Percentiles rank a stretch among this genome's conserved stretches.
Evolutionary conservation across 2,888 invertebrate genomes (phyloP).

Genomic region (Cephus nigrinus): DNA sequence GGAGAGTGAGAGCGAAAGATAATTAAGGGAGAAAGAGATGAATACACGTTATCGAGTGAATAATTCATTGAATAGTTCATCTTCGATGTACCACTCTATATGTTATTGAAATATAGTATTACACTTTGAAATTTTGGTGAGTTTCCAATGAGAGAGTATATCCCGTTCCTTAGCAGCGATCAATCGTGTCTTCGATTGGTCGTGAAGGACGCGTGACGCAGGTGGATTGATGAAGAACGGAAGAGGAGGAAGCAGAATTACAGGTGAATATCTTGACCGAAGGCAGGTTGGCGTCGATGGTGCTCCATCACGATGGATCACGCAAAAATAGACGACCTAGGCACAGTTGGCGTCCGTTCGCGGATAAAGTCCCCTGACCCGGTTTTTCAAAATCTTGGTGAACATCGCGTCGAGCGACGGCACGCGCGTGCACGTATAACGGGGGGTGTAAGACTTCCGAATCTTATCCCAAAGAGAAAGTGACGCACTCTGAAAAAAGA

Average conservation of each 20-base stretch:
- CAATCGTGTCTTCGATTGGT: background rate
- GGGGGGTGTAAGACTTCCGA: background rate
- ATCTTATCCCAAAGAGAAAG: background rate
- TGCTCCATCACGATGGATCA: background rate
- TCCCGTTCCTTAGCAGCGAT: background rate
- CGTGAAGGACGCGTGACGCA: background rate
- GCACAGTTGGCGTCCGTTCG: conserved; percentile 47
- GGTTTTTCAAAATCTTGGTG: background rate
- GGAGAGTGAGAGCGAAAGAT: conserved; percentile 6
- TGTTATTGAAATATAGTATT: conserved; percentile 56
- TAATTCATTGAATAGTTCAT: conserved; percentile 53
- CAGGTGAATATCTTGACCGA: background rate
- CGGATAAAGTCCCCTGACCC: conserved; percentile 21
- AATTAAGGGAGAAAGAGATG: conserved; percentile 16
- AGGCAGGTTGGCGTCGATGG: background rate
- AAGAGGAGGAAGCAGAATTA: background rate
- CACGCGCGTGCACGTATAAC: background rate
- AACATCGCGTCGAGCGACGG: background rate
- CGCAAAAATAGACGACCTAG: conserved; percentile 53
- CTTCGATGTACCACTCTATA: conserved; percentile 59
- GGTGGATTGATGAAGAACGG: too few species aligned
- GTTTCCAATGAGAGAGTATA: background rate
- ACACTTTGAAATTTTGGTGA: conserved; percentile 25
- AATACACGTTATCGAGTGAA: conserved; percentile 43
- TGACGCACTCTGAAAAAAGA: background rate